phyloP scores from a whole-genome alignment of 1,140 invertebrate species.

The Radopholus similis region DNA sequence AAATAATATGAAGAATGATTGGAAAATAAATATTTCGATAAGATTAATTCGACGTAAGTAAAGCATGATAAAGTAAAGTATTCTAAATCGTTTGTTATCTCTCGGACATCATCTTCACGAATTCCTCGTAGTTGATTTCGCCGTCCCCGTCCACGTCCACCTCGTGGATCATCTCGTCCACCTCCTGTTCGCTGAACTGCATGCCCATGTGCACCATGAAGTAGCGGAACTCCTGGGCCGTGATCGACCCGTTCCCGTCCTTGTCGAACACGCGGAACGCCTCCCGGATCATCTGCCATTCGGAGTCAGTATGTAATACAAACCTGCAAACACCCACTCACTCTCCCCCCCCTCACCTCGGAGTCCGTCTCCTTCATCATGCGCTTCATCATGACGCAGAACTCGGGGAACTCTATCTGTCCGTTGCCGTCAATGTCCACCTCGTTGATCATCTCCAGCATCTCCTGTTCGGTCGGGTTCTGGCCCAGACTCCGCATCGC shows the following conservation, averaged over 20 bases:
- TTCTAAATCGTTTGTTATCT: conserved; percentile 15
- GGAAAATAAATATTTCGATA: no score
- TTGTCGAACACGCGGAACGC: conserved; percentile 60
- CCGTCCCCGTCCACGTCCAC: conserved; percentile 72
- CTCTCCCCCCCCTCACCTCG: not conserved
- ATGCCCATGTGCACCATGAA: conserved; percentile 98
- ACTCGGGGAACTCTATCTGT: conserved; percentile 93
- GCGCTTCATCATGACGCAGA: conserved; percentile 59
- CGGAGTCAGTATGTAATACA: conserved; percentile 31
- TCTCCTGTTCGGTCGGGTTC: conserved; percentile 95
- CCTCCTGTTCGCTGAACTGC: conserved; percentile 84
- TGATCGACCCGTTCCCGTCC: conserved; percentile 69
- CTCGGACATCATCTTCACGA: conserved; percentile 41
- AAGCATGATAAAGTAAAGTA: no score
- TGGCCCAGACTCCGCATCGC: conserved; percentile 97
- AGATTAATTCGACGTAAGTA: no score
- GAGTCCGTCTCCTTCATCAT: conserved; percentile 59
- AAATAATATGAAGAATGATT: no score
- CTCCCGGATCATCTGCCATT: conserved; percentile 56
- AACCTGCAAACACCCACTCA: not conserved
- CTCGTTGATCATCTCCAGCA: conserved; percentile 99
- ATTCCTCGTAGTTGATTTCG: conserved; percentile 59
- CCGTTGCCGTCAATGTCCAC: conserved; percentile 81
- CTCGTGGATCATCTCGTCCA: conserved; percentile 33
- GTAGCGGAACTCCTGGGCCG: conserved; percentile 81